Base-by-base conservation (phyloP, 1,140 invertebrate species). In the Pomacea maculata region DNA sequence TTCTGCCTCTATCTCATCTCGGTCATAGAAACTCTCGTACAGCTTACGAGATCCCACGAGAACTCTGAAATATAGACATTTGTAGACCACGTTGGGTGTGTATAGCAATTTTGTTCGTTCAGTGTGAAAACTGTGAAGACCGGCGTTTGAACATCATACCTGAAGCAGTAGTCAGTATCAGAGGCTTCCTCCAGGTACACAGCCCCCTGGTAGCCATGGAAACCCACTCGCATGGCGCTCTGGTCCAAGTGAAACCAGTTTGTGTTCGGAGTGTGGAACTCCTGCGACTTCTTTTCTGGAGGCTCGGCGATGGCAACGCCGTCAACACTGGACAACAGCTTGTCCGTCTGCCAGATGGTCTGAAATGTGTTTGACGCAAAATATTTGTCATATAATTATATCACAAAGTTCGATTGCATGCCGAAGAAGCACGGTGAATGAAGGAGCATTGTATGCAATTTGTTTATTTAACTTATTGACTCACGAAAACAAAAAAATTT, bases 201-300 rank as follows among this genome's bases (percentile, higher is more conserved):
- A 11, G 83, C 87, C 9, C 86, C 87, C 80, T 88, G 87, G 81
- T 85, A 87, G 70, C 83, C 84, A 75, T 88, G 87, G 17, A 84
- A 84, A 14, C 87, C 87, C 29, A 78, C 75, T 67, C 86, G 64
- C 7, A 64, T 65, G 1, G 78, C 76, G 21, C 75, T 63, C 77
- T 88, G 87, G 74, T 88, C 87, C 19, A 87, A 29, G 75, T 88
- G 87, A 9, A 87, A 74, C 87, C 86, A 88, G 45, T 84, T 75
- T 0, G 52, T n/a, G 15, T 72, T 80, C 0, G 76, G 75, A 9
- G 57, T 55, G 45, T 81, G 54, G 77, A 84, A 87, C 19, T 12
- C 54, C 54, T 61, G 17, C 3, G 12, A 34, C 9, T 74, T 68
- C 74, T 75, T 64, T 68, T 86, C 82, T 19, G 86, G 82, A 45